Evolutionary conservation across 2,888 invertebrate species (phyloP).

Genomic region (Arge pagana): DNA sequence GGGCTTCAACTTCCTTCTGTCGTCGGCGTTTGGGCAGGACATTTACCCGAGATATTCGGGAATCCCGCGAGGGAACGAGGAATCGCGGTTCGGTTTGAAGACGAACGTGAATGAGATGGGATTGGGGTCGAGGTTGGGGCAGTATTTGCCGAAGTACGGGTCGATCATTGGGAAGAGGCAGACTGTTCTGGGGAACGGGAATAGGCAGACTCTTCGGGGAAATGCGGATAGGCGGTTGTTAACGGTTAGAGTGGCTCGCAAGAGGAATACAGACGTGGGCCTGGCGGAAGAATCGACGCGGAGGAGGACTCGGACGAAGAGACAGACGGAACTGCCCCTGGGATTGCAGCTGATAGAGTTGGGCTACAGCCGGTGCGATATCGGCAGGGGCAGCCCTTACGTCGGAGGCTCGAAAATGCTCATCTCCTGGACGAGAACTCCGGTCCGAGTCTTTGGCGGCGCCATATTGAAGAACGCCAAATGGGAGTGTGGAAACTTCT

Average conservation of each 20-base stretch:
- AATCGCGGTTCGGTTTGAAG: not conserved
- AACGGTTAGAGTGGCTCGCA: not conserved
- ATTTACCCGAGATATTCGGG: not conserved
- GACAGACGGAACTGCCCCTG: slow-evolving; percentile 43
- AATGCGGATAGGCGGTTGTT: not conserved
- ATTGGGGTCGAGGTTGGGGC: slow-evolving; percentile 7
- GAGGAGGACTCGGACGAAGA: not conserved
- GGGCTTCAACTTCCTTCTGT: slow-evolving; percentile 68
- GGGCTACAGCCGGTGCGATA: slow-evolving; percentile 57
- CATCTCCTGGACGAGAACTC: slow-evolving; percentile 70
- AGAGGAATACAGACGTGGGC: not conserved
- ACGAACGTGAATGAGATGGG: not conserved
- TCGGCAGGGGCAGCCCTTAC: slow-evolving; percentile 60
- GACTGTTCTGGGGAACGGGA: no score
- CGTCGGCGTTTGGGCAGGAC: slow-evolving; percentile 61
- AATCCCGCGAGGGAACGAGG: not conserved
- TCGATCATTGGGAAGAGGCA: not conserved
- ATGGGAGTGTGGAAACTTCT: slow-evolving; percentile 66
- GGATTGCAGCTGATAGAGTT: slow-evolving; percentile 59
- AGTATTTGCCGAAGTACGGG: not conserved
- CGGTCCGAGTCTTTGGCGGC: slow-evolving; percentile 71
- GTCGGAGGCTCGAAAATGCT: slow-evolving; percentile 59
- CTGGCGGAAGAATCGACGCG: not conserved
- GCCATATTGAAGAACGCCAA: slow-evolving; percentile 65
- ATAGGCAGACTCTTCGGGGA: not conserved